Evolutionary conservation across 2,888 invertebrate genomes (phyloP).

Genomic region (Diadromus collaris): DNA sequence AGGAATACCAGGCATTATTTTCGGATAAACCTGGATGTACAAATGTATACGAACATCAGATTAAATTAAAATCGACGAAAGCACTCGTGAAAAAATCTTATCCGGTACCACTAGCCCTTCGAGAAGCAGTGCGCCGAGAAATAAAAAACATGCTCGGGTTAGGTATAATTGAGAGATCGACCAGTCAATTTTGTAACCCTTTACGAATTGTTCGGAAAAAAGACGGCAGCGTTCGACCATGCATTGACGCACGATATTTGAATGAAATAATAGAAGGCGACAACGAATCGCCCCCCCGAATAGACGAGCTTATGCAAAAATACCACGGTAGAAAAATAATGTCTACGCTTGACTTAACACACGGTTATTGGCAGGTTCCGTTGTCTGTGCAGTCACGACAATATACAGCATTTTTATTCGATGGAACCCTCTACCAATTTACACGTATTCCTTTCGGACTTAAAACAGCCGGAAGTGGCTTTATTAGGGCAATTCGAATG

Average conservation of each 20-base stretch:
- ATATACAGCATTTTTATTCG: slow-evolving; percentile 64
- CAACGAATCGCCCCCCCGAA: slow-evolving; percentile 40
- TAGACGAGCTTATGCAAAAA: slow-evolving; percentile 50
- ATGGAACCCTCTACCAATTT: slow-evolving; percentile 65
- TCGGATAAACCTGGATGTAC: slow-evolving; percentile 29
- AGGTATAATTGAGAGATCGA: slow-evolving; percentile 37
- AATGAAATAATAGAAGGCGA: slow-evolving; percentile 38
- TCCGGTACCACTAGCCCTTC: slow-evolving; percentile 30
- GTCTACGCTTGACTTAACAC: slow-evolving; percentile 30
- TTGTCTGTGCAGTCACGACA: slow-evolving; percentile 21
- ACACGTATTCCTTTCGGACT: slow-evolving; percentile 70
- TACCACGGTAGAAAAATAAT: slow-evolving; percentile 33
- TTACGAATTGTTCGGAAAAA: slow-evolving; percentile 34
- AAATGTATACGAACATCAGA: slow-evolving; percentile 30
- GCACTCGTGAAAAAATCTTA: slow-evolving; percentile 26
- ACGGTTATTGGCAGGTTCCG: slow-evolving; percentile 35
- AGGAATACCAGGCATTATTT: slow-evolving; percentile 9
- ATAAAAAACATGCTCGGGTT: slow-evolving; percentile 23
- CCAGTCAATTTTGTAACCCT: slow-evolving; percentile 36
- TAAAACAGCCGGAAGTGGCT: slow-evolving; percentile 64
- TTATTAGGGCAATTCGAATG: slow-evolving; percentile 49
- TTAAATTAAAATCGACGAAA: slow-evolving; percentile 23
- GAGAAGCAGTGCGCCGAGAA: slow-evolving; percentile 22
- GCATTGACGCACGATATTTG: slow-evolving; percentile 39
- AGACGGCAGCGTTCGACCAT: slow-evolving; percentile 22